A percentile compares a stretch with the other conserved stretches of the same genome.
Evolutionary conservation across 2,888 invertebrate species (phyloP).

Genomic region (Biston stratarius): DNA sequence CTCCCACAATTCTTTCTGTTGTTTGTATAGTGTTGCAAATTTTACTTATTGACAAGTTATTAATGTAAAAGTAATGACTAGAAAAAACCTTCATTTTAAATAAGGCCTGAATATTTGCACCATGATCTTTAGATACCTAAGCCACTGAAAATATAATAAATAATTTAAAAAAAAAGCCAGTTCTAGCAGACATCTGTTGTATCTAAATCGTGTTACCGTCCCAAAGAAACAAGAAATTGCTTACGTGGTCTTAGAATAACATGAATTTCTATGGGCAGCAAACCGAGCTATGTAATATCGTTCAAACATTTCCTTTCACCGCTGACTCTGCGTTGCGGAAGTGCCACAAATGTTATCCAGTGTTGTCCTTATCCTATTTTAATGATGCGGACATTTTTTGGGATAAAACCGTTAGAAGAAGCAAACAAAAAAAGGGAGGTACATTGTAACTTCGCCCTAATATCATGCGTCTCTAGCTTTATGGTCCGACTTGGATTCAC

Average conservation of each 20-base stretch:
- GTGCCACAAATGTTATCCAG: constrained; percentile 25
- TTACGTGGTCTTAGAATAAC: constrained; percentile 23
- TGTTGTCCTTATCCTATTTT: constrained; percentile 56
- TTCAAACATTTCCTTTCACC: constrained; percentile 26
- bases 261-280: constrained; percentile 26
- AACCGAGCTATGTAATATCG: constrained; percentile 19
- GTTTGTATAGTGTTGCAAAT: too few species aligned
- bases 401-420: constrained; percentile 43
- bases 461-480: constrained; percentile 47
- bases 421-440: constrained; percentile 54
- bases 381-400: constrained; percentile 61
- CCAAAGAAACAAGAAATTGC: constrained; percentile 20
- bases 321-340: constrained; percentile 32
- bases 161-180: too few species aligned
- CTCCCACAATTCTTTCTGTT: too few species aligned
- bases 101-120: too few species aligned
- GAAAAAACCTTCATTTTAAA: too few species aligned
- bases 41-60: too few species aligned
- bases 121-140: too few species aligned
- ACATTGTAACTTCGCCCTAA: constrained; percentile 55
- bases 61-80: too few species aligned
- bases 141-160: too few species aligned
- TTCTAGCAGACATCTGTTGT: constrained; percentile 10
- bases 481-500: constrained; percentile 49
- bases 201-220: constrained; percentile 21